These are phyloP conservation scores for Carcina quercana DNA, from an alignment of 2,888 invertebrate species.

Conservation along the genomic window DNA sequence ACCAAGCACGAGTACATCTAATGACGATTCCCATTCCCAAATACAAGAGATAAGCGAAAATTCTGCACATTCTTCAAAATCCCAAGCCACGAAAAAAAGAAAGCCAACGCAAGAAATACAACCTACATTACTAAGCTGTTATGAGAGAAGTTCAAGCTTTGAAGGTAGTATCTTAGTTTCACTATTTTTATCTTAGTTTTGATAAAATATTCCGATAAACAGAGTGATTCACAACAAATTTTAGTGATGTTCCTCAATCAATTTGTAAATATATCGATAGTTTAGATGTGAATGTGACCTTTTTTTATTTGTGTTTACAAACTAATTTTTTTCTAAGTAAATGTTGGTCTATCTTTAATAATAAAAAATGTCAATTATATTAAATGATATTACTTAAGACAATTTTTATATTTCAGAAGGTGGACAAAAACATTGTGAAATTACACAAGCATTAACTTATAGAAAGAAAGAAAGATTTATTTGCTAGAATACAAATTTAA, in stretches of 20 bases:
- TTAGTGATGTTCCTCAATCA: conserved; percentile 7
- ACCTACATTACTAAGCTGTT: conserved; percentile 10
- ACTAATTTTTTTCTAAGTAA: conserved; percentile 10
- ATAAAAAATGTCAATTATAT: conserved; percentile 11
- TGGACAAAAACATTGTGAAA: conserved; percentile 15
- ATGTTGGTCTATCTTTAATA: too few species aligned
- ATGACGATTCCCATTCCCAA: conserved; percentile 10
- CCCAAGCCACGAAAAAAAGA: conserved; percentile 12
- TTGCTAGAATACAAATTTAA: too few species aligned
- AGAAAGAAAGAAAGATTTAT: too few species aligned
- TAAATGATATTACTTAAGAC: conserved; percentile 4
- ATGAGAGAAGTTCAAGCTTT: conserved; percentile 20
- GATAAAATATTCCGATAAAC: conserved; percentile 6
- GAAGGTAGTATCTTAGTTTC: conserved; percentile 15
- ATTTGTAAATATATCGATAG: conserved; percentile 9
- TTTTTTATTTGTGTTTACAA: conserved; percentile 11
- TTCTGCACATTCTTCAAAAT: conserved; percentile 11
- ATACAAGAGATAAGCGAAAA: conserved; percentile 11
- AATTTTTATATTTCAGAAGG: conserved; percentile 17
- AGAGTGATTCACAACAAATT: conserved; percentile 7
- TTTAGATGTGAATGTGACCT: conserved; percentile 7
- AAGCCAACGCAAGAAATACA: conserved; percentile 12
- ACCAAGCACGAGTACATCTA: conserved; percentile 8
- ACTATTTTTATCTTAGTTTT: conserved; percentile 7
- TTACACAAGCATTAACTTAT: conserved; percentile 17